phyloP scores from a whole-genome alignment of 2,888 invertebrate genomes.

The Apamea anceps region DNA sequence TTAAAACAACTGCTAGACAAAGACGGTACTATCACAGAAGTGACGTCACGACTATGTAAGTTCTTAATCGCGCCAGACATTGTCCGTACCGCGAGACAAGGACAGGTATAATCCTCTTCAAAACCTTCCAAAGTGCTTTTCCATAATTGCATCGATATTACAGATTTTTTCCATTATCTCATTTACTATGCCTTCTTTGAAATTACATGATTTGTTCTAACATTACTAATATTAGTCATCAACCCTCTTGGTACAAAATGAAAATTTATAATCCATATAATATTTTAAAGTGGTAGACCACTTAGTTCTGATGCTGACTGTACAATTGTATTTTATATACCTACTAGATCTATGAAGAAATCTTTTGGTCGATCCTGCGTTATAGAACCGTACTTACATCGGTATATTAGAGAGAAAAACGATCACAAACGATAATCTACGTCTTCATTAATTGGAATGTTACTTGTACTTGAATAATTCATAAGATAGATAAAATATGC shows the following conservation, averaged over 20 bases:
- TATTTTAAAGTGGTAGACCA: neutral
- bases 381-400: constrained; percentile 15
- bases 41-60: too few relatives aligned
- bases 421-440: neutral
- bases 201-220: neutral
- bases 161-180: neutral
- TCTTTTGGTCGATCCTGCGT: neutral
- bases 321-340: constrained; percentile 1
- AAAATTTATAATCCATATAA: neutral
- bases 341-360: neutral
- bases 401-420: neutral
- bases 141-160: too few relatives aligned
- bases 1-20: neutral
- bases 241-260: neutral
- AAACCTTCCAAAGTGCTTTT: neutral
- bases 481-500: neutral
- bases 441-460: neutral
- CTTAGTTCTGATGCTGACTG: constrained; percentile 22
- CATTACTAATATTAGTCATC: neutral
- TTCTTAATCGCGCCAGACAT: neutral
- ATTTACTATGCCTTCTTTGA: neutral
- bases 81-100: neutral
- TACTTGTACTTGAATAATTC: neutral
- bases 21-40: neutral
- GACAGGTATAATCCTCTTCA: too few relatives aligned